These are phyloP conservation scores for Cliona cf. orientalis DNA, from an alignment of 37 sponge, comb jelly and placozoan genomes.

Conservation along the genomic window DNA sequence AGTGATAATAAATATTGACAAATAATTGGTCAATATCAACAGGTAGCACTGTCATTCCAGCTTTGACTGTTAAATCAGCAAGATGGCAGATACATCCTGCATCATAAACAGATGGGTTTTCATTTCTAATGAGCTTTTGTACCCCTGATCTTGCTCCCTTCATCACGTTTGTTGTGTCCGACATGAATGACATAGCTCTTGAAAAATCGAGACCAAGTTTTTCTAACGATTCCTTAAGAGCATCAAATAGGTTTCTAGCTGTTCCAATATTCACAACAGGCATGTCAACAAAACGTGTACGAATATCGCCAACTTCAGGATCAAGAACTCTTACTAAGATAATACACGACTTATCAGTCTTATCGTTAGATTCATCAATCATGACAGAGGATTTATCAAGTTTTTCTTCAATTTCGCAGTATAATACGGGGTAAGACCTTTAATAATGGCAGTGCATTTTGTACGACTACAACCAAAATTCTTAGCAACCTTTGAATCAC, in stretches of 20 bases:
- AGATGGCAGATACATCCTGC: constrained; percentile 40
- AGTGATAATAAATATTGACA: constrained; percentile 48
- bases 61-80: constrained; percentile 16
- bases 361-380: constrained; percentile 55
- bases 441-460: constrained; percentile 52
- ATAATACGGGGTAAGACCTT: too few species aligned
- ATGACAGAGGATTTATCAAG: too few species aligned
- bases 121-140: constrained; percentile 20
- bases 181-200: constrained; percentile 37
- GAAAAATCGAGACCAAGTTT: constrained; percentile 39
- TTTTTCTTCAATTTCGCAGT: too few species aligned
- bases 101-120: constrained; percentile 16
- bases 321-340: neutral
- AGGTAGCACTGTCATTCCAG: constrained; percentile 25
- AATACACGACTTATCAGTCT: constrained; percentile 44
- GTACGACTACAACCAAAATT: constrained; percentile 54
- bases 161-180: constrained; percentile 35
- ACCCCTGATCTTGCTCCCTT: constrained; percentile 52
- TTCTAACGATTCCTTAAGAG: constrained; percentile 39
- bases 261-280: constrained; percentile 57
- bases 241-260: constrained; percentile 49
- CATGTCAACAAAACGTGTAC: constrained; percentile 51
- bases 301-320: constrained; percentile 2
- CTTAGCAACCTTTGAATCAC: constrained; percentile 51
- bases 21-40: constrained; percentile 18